A percentile compares a stretch with the other conserved stretches of the same genome.
Conservation (phyloP, 2,113 vertebrate species). For the Pangasianodon gigas region DNA sequence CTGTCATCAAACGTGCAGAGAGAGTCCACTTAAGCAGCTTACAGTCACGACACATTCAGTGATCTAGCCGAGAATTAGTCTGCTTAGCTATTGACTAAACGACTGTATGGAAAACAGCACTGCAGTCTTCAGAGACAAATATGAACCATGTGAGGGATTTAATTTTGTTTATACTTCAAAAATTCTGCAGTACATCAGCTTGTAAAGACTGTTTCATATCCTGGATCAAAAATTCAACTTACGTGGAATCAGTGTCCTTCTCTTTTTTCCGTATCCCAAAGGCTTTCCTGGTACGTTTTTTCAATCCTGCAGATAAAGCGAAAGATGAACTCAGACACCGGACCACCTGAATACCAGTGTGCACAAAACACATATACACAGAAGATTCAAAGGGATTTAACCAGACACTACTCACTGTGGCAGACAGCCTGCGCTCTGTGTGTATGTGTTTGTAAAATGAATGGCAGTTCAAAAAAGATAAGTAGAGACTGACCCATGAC, state of each 20-base stretch:
- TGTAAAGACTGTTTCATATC: background rate
- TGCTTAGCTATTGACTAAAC: background rate
- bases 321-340: constrained; percentile 34
- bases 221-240: constrained; percentile 59
- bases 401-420: constrained; percentile 14
- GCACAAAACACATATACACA: constrained; percentile 28
- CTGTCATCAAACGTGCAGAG: background rate
- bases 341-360: background rate
- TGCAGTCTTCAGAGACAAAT: background rate
- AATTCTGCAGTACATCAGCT: background rate
- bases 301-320: constrained; percentile 83
- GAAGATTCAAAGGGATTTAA: background rate
- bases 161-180: background rate
- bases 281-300: constrained; percentile 99
- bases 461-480: constrained; percentile 4
- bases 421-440: constrained; percentile 29
- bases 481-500: constrained; percentile 14
- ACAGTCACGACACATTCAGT: background rate
- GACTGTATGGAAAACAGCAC: background rate
- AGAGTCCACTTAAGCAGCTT: background rate
- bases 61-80: background rate
- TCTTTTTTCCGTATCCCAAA: constrained; percentile 99
- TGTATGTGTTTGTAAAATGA: constrained; percentile 25
- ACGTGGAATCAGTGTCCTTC: constrained; percentile 97
- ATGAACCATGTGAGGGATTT: background rate